A percentile compares a stretch with the other conserved stretches of the same genome.
Evolutionary conservation across 2,888 invertebrate species (phyloP).

Genomic region (Epicampocera succincta): DNA sequence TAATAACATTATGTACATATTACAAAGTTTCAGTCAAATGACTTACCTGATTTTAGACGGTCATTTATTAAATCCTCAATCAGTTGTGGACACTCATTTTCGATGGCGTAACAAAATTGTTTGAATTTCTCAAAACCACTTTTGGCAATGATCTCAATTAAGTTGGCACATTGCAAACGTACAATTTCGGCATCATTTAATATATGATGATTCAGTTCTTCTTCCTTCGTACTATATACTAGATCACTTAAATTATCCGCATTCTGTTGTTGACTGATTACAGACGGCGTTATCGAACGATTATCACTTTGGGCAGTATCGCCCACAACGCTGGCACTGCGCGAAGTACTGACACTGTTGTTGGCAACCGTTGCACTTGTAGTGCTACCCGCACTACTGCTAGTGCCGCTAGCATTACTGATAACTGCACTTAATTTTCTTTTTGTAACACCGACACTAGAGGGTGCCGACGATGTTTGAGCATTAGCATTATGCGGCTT

Average conservation of each 20-base stretch:
- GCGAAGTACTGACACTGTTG: constrained; percentile 70
- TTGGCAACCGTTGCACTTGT: constrained; percentile 65
- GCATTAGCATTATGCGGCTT: constrained; percentile 74
- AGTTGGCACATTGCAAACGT: constrained; percentile 83
- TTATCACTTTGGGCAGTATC: constrained; percentile 78
- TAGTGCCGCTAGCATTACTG: constrained; percentile 74
- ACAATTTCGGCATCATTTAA: constrained; percentile 78
- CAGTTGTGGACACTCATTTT: constrained; percentile 85
- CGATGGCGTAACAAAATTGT: constrained; percentile 85
- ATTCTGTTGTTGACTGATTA: constrained; percentile 54
- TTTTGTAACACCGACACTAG: constrained; percentile 75
- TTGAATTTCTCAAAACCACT: constrained; percentile 84
- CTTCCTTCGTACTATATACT: constrained; percentile 72
- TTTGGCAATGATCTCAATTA: constrained; percentile 85
- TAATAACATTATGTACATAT: constrained; percentile 16
- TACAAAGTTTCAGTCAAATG: not conserved
- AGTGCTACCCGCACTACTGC: constrained; percentile 68
- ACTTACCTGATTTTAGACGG: constrained; percentile 82
- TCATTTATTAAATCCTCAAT: constrained; percentile 85
- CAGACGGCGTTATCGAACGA: constrained; percentile 78
- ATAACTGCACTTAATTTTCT: constrained; percentile 78
- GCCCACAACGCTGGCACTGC: constrained; percentile 78
- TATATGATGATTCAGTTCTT: constrained; percentile 72
- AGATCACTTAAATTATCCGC: constrained; percentile 63
- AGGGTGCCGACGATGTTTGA: constrained; percentile 73